Conservation (phyloP, 35 echinoderm and acorn worm species). For the Ophiothrix spiculata region DNA sequence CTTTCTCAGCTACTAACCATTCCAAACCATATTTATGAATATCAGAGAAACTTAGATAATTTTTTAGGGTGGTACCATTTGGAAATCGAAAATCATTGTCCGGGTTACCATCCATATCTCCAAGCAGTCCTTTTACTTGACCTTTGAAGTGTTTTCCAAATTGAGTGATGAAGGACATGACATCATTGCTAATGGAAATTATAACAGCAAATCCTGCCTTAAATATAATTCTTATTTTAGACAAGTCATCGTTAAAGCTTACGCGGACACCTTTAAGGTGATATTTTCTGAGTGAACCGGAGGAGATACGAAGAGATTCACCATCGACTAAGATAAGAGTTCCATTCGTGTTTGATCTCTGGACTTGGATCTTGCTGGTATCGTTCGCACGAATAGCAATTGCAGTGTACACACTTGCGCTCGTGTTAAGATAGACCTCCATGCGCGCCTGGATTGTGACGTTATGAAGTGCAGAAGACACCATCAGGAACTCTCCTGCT, state of each 20-base stretch:
- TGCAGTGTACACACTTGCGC: constrained; percentile 51
- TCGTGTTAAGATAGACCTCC: constrained; percentile 30
- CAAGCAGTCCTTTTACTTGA: constrained; percentile 47
- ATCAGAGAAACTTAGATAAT: constrained; percentile 14
- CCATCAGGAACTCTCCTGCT: constrained; percentile 58
- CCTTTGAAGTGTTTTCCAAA: constrained; percentile 33
- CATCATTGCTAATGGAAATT: constrained; percentile 28
- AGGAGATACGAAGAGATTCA: constrained; percentile 18
- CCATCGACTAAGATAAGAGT: constrained; percentile 20
- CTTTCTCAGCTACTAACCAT: constrained; percentile 37
- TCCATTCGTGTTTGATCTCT: constrained; percentile 30
- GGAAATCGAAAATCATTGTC: constrained; percentile 54
- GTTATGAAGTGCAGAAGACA: constrained; percentile 28
- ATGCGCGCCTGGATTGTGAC: constrained; percentile 56
- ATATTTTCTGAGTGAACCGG: constrained; percentile 8
- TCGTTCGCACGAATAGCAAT: constrained; percentile 38
- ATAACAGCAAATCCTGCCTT: constrained; percentile 16
- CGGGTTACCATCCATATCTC: constrained; percentile 50
- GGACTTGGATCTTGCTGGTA: constrained; percentile 32
- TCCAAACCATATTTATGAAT: constrained; percentile 57
- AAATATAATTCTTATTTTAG: constrained; percentile 33
- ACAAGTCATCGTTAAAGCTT: constrained; percentile 29
- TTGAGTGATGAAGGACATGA: constrained; percentile 63
- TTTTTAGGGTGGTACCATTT: constrained; percentile 24
- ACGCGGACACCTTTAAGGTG: constrained; percentile 37